Conservation (phyloP, 1,140 invertebrate species). For the Sesamia nonagrioides region DNA sequence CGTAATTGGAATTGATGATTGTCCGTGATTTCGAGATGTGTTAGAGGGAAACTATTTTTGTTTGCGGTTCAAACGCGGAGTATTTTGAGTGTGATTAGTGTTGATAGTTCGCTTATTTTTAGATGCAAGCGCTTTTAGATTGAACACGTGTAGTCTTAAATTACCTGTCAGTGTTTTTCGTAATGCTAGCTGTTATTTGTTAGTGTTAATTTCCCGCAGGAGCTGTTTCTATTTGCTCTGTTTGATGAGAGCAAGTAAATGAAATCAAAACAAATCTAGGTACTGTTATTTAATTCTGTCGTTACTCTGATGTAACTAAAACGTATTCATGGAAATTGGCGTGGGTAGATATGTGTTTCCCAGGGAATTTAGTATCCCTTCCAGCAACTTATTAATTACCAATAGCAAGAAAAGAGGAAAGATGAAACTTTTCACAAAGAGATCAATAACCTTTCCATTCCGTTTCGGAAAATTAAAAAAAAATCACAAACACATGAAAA, state of each 20-base stretch:
- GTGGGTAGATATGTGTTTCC: too few relatives aligned
- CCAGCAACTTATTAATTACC: too few relatives aligned
- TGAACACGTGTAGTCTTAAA: slow-evolving; percentile 49
- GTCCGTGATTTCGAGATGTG: slow-evolving; percentile 57
- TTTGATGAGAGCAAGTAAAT: neutral
- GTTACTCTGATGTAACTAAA: neutral
- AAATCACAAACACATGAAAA: neutral
- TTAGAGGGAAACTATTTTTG: slow-evolving; percentile 51
- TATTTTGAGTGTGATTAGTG: slow-evolving; percentile 43
- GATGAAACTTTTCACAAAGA: too few relatives aligned
- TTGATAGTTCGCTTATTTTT: slow-evolving; percentile 46
- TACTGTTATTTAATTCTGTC: neutral
- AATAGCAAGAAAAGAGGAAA: neutral
- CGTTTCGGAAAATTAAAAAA: neutral
- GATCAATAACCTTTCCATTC: too few relatives aligned
- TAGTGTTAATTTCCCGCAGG: slow-evolving; percentile 23
- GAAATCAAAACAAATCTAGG: neutral
- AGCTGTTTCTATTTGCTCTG: slow-evolving; percentile 10
- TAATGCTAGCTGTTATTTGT: slow-evolving; percentile 35
- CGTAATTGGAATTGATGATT: slow-evolving; percentile 85
- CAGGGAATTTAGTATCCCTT: too few relatives aligned
- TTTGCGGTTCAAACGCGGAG: slow-evolving; percentile 35
- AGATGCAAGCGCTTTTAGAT: slow-evolving; percentile 45
- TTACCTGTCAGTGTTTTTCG: slow-evolving; percentile 35
- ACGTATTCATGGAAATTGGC: too few relatives aligned